Base-by-base conservation (phyloP, 2,888 invertebrate species). In the Oscheius sp. region DNA sequence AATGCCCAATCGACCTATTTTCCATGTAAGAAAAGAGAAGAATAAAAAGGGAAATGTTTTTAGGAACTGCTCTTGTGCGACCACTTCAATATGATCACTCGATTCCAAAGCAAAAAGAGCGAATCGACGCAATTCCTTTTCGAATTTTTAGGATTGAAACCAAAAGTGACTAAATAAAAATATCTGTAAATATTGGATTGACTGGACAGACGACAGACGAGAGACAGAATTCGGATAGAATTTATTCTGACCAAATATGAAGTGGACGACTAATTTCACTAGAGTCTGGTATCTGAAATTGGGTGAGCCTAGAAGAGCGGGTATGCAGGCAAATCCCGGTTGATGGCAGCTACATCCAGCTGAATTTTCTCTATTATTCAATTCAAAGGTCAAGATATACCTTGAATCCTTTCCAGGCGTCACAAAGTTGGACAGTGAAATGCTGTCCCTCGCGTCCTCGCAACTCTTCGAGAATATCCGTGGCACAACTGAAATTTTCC, bases 371-470 rank as follows among this genome's bases (percentile, higher is more conserved):
- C 5, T 29, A 6, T 29, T 9, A 18, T 56, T 55, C 23, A n/a
- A 56, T 16, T 21, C 12, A 5, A 7, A 49, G 3, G n/a, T 7
- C 3, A 7, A 49, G 5, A 49, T 43, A 35, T 1, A 61, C 21
- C 23, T 61, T 61, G 63, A 71, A 71, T 23, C 21, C 18, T 29
- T 71, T 71, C 71, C 71, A 71, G n/a, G 63, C 71, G 16, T 71
- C 61, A 21, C 71, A 71, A 0, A 52, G 52, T 5, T 71, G 71
- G n/a, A 71, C 55, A 6, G 25, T 25, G 3, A 58, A 58, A 13
- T 25, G 13, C 25, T 58, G 7, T 59, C 41, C 64, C 2, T 23
- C 45, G 35, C 35, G 35, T 6, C 3, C 5, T 9, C 35, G 35
- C 9, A 35, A 46, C 46, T 27, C 49, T 41, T 16, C 23, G 16